These are phyloP conservation scores for Urophycis tenuis DNA, from an alignment of 2,797 vertebrate species.

Conservation along the genomic window DNA sequence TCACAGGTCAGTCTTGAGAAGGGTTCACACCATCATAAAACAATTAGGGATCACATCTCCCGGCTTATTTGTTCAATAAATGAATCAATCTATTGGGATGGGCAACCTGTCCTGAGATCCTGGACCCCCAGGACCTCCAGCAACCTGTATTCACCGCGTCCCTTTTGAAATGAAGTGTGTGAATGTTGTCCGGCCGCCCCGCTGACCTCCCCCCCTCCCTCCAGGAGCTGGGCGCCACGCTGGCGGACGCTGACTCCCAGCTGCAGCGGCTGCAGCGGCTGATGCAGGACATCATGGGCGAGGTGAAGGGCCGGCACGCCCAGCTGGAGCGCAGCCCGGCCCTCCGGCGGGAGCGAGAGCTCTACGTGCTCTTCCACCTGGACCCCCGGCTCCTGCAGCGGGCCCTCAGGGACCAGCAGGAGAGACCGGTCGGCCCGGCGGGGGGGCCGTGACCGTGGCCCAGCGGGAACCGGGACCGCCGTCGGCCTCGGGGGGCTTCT, in stretches of 20 bases:
- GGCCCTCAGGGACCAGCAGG: conserved; percentile 79
- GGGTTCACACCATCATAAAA: not conserved
- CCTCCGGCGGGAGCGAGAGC: conserved; percentile 76
- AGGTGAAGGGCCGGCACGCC: conserved; percentile 78
- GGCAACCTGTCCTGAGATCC: not conserved
- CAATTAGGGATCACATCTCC: not conserved
- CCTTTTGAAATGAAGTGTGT: not conserved
- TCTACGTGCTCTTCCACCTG: conserved; percentile 84
- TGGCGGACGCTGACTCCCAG: conserved; percentile 72
- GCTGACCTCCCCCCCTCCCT: not conserved
- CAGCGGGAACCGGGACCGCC: no score
- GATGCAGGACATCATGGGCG: conserved; percentile 75
- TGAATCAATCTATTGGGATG: no score
- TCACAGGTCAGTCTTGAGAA: not conserved
- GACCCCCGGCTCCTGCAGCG: conserved; percentile 75
- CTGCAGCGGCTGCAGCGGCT: conserved; percentile 72
- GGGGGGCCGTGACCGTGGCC: conserved; percentile 19
- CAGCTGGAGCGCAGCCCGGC: conserved; percentile 72
- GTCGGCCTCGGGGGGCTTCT: not conserved
- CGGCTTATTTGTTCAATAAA: not conserved
- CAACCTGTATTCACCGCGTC: not conserved
- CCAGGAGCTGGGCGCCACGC: conserved; percentile 76
- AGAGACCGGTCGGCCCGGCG: conserved; percentile 44
- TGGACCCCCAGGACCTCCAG: not conserved
- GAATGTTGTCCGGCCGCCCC: not conserved